These are phyloP conservation scores for Epistrophella euchroma DNA, from an alignment of 2,888 invertebrate species.

Conservation along the genomic window DNA sequence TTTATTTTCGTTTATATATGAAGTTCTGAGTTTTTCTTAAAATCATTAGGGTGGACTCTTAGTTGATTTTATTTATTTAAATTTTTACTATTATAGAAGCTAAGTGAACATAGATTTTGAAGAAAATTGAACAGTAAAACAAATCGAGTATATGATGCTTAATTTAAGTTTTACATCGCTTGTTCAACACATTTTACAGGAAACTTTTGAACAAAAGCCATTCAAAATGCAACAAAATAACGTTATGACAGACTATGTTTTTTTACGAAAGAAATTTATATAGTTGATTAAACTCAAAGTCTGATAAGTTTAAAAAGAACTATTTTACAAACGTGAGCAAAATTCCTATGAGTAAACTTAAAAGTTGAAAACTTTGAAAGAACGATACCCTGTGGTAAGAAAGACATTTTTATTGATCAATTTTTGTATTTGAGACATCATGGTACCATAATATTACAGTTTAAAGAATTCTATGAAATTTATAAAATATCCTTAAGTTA, in stretches of 20 bases:
- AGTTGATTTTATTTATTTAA: no score
- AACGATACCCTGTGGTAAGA: background rate
- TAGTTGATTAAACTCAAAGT: background rate
- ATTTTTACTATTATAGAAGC: background rate
- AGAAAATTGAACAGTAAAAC: background rate
- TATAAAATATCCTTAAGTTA: slow-evolving; percentile 19
- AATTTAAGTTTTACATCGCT: no score
- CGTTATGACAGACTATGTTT: background rate
- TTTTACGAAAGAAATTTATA: background rate
- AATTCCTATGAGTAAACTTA: background rate
- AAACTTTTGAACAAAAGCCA: background rate
- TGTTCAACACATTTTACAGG: background rate
- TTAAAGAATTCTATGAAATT: background rate
- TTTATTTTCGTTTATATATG: no score
- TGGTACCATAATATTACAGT: background rate
- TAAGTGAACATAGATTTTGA: background rate
- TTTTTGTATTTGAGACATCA: background rate
- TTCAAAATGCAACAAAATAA: background rate
- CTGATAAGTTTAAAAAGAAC: background rate
- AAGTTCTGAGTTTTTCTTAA: background rate
- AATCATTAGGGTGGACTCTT: no score
- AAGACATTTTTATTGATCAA: background rate
- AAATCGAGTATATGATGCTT: background rate
- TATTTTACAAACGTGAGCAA: background rate
- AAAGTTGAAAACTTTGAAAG: background rate